Conservation (phyloP, 1,140 invertebrate species). For the Diorhabda elongata region DNA sequence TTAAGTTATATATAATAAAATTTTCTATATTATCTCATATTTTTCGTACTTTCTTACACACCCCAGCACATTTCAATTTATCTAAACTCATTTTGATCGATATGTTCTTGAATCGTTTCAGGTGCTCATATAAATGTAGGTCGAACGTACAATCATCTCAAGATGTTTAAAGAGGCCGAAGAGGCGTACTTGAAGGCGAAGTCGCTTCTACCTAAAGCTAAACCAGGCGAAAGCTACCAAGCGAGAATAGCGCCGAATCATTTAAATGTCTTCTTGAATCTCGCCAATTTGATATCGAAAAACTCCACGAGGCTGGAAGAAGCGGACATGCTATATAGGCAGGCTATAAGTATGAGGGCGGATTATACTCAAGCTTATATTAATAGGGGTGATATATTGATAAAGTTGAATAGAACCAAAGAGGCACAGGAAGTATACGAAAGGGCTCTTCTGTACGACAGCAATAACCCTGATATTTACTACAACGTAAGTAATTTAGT, state of each 20-base stretch:
- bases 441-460: slow-evolving; percentile 87
- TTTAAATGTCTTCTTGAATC: slow-evolving; percentile 91
- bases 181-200: slow-evolving; percentile 87
- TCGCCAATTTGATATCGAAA: slow-evolving; percentile 91
- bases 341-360: slow-evolving; percentile 94
- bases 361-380: slow-evolving; percentile 98
- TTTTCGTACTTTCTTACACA: too few species aligned
- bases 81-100: too few species aligned
- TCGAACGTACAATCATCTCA: slow-evolving; percentile 87
- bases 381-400: slow-evolving; percentile 91
- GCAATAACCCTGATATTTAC: slow-evolving; percentile 93
- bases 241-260: slow-evolving; percentile 94
- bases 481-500: slow-evolving; percentile 75
- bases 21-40: too few species aligned
- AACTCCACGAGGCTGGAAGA: slow-evolving; percentile 88
- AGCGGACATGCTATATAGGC: slow-evolving; percentile 87
- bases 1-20: too few species aligned
- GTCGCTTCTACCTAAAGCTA: slow-evolving; percentile 81
- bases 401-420: slow-evolving; percentile 90
- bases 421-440: slow-evolving; percentile 95
- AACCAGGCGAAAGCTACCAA: slow-evolving; percentile 90
- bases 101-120: background rate
- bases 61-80: too few species aligned
- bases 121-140: slow-evolving; percentile 93
- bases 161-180: slow-evolving; percentile 87